A percentile compares a stretch with the other conserved stretches of the same genome.
These are phyloP conservation scores for Larimichthys crocea DNA, from an alignment of 2,113 vertebrate genomes.

Conservation along the genomic window DNA sequence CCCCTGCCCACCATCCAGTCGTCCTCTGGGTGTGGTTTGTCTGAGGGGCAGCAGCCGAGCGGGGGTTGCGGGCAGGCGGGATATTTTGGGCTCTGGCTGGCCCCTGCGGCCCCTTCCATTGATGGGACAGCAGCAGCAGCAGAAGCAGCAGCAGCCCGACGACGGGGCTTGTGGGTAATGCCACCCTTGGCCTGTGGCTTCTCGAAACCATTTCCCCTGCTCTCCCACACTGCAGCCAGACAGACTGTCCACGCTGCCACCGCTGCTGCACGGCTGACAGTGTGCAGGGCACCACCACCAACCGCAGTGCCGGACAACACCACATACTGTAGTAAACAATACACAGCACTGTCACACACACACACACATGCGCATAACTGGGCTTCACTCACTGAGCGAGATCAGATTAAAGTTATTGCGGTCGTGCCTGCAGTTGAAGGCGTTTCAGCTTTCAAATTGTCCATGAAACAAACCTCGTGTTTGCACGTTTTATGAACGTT, in stretches of 20 bases:
- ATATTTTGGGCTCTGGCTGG: slow-evolving; percentile 59
- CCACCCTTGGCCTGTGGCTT: slow-evolving; percentile 69
- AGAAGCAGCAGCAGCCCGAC: slow-evolving; percentile 16
- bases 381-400: not conserved
- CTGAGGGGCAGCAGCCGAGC: slow-evolving; percentile 35
- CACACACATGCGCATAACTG: not conserved
- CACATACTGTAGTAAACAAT: slow-evolving; percentile 56
- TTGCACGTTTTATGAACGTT: not conserved
- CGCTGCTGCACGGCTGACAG: slow-evolving; percentile 50
- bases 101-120: slow-evolving; percentile 49
- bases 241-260: slow-evolving; percentile 67
- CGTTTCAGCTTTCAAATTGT: slow-evolving; percentile 1
- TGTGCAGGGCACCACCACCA: slow-evolving; percentile 52
- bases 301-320: slow-evolving; percentile 63
- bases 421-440: slow-evolving; percentile 15
- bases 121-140: slow-evolving; percentile 39
- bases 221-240: slow-evolving; percentile 75
- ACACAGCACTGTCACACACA: not conserved
- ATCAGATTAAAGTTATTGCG: slow-evolving; percentile 22
- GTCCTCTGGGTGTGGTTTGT: slow-evolving; percentile 67
- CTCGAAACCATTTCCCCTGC: slow-evolving; percentile 48
- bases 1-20: slow-evolving; percentile 39
- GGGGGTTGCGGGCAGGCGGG: slow-evolving; percentile 47
- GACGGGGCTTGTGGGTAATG: slow-evolving; percentile 72
- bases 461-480: not conserved